Conservation (phyloP, 2,797 vertebrate species). For the Sternotherus odoratus region DNA sequence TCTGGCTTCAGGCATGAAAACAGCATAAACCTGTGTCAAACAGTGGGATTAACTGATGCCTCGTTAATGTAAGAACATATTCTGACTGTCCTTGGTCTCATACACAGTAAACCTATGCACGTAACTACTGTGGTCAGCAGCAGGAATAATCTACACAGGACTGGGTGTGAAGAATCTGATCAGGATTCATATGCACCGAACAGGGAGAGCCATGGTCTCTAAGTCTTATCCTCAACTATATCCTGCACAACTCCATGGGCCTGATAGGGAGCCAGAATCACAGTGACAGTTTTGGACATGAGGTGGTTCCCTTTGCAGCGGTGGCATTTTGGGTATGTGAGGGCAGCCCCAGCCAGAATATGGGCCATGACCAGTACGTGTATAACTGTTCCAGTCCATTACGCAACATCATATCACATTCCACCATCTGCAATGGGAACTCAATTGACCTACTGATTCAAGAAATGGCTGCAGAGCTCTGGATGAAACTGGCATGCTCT, state of each 20-base stretch:
- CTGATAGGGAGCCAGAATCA: conserved; percentile 15
- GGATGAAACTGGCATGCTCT: conserved; percentile 17
- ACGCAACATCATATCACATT: conserved; percentile 31
- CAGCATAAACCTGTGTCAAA: neutral
- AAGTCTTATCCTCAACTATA: neutral
- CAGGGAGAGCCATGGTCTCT: neutral
- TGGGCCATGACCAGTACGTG: neutral
- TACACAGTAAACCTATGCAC: neutral
- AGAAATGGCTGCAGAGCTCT: conserved; percentile 26
- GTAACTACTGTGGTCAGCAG: neutral
- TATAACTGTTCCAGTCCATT: conserved; percentile 33
- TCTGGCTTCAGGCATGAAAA: neutral
- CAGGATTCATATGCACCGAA: neutral
- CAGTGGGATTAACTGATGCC: neutral
- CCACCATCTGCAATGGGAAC: neutral
- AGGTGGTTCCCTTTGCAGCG: neutral
- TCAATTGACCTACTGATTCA: conserved; percentile 4
- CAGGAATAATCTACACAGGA: neutral
- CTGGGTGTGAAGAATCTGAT: neutral
- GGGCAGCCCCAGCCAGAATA: neutral
- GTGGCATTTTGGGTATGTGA: neutral
- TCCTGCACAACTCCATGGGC: neutral
- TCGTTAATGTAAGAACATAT: neutral
- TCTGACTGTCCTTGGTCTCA: neutral
- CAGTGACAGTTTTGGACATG: neutral